phyloP scores from a whole-genome alignment of 2,888 invertebrate genomes.

The Fragum whitleyi region DNA sequence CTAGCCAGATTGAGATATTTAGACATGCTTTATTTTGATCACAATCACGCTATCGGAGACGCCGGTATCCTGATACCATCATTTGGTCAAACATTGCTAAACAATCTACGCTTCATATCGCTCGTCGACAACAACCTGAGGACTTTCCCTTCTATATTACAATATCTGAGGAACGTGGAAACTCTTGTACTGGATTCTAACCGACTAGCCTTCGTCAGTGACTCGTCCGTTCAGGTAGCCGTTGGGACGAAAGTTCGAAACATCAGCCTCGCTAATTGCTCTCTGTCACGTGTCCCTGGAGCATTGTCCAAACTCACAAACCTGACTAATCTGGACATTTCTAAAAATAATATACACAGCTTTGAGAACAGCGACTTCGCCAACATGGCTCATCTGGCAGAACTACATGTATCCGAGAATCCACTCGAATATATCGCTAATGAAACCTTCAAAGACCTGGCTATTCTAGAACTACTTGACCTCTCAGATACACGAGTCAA shows the following conservation, averaged over 20 bases:
- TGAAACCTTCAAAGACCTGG: constrained; percentile 62
- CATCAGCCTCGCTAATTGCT: constrained; percentile 66
- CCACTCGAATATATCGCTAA: constrained; percentile 69
- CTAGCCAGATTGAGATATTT: constrained; percentile 56
- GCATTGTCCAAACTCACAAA: constrained; percentile 65
- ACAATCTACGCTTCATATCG: constrained; percentile 52
- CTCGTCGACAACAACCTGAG: constrained; percentile 66
- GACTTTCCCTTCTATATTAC: constrained; percentile 61
- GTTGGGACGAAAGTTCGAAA: constrained; percentile 56
- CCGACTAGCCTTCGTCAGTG: constrained; percentile 68
- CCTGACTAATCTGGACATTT: constrained; percentile 61
- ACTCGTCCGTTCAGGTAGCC: constrained; percentile 60
- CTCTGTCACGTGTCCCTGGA: constrained; percentile 67
- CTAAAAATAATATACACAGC: constrained; percentile 68
- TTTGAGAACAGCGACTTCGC: constrained; percentile 68
- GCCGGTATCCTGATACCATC: constrained; percentile 67
- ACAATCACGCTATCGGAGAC: constrained; percentile 66
- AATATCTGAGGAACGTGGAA: constrained; percentile 53
- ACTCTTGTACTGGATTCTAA: constrained; percentile 67
- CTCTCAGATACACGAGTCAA: constrained; percentile 55
- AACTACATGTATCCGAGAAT: constrained; percentile 58
- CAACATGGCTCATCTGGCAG: constrained; percentile 45
- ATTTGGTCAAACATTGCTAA: constrained; percentile 50
- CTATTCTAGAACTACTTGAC: constrained; percentile 48
- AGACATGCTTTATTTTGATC: constrained; percentile 60